phyloP scores from a whole-genome alignment of 2,888 invertebrate genomes.

The Deilephila porcellus region DNA sequence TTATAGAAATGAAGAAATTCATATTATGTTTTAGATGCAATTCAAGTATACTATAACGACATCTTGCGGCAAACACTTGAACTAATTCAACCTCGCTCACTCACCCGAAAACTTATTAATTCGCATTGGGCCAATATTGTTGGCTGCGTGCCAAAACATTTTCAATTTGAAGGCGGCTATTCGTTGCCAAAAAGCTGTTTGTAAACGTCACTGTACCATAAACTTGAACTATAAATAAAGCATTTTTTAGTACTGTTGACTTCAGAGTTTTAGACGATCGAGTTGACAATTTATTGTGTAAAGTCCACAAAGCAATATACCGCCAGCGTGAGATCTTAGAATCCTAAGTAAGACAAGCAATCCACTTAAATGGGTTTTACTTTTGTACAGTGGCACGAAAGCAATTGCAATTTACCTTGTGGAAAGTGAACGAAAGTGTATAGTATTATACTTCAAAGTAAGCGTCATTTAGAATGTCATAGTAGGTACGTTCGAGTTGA shows the following conservation, averaged over 20 bases:
- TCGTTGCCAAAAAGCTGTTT: constrained; percentile 24
- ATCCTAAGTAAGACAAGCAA: too few relatives aligned
- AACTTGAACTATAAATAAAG: neutral
- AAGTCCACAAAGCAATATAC: too few relatives aligned
- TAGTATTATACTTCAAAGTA: too few relatives aligned
- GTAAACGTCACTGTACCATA: constrained; percentile 19
- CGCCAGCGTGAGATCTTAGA: too few relatives aligned
- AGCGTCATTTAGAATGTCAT: too few relatives aligned
- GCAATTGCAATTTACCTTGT: too few relatives aligned
- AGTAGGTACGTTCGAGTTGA: neutral
- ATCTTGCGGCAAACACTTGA: neutral
- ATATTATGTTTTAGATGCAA: too few relatives aligned
- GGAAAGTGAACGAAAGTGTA: too few relatives aligned
- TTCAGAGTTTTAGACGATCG: too few relatives aligned
- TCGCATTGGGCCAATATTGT: constrained; percentile 14
- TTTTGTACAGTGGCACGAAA: too few relatives aligned
- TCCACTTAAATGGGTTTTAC: too few relatives aligned
- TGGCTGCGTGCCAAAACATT: constrained; percentile 19
- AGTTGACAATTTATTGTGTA: neutral
- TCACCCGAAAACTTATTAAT: neutral
- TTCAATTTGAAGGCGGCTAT: constrained; percentile 14
- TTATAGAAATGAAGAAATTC: too few relatives aligned
- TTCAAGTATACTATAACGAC: neutral
- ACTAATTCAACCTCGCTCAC: neutral
- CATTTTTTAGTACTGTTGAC: neutral